Evolutionary conservation across 2,888 invertebrate genomes (phyloP), one percentile per base, ranked within the genome.

Genomic region (Hemistola chrysoprasaria): DNA sequence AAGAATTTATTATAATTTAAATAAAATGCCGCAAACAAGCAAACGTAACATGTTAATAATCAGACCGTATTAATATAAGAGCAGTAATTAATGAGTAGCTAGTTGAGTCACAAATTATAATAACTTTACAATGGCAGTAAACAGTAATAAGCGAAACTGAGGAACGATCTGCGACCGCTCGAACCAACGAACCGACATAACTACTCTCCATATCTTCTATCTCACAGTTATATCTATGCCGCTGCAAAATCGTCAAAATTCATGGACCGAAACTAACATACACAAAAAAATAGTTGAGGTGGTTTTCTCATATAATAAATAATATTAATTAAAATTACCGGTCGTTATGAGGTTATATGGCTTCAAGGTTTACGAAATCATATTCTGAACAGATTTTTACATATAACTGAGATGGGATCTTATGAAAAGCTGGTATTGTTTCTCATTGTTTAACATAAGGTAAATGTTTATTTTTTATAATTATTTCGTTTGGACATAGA

Each of bases 211-310:
- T 35, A 9, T 33, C 29, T 30, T 22, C 50, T 43, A 51, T 54
- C 47, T 47, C 20, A 22, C 23, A 16, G 27, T 31, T 39, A 40
- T 40, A 51, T 51, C 51, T 49, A 29, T 8, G 32, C 24, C 22
- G 11, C 48, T 51, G 51, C 51, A 51, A 52, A 53, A 56, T 52
- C 47, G 37, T 52, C 50, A 53, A 53, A 58, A 58, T 58, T 58
- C 56, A 58, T 56, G 46, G 50, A 50, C 38, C 50, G 42, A 34
- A 46, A 50, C 51, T 25, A 40, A 48, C 40, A 31, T 35, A 49
- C 45, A 45, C 31, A 47, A 39, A 45, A 46, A 46, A 45, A 33
- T 39, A 22, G 37, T 49, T 40, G 50, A 53, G 40, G 32, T 43
- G 46, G 39, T 47, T 42, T 49, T 56, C 50, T 49, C 53, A 51